Evolutionary conservation across 2,888 invertebrate species (phyloP), one percentile per base, ranked within the genome.

Genomic region (Allacma fusca): DNA sequence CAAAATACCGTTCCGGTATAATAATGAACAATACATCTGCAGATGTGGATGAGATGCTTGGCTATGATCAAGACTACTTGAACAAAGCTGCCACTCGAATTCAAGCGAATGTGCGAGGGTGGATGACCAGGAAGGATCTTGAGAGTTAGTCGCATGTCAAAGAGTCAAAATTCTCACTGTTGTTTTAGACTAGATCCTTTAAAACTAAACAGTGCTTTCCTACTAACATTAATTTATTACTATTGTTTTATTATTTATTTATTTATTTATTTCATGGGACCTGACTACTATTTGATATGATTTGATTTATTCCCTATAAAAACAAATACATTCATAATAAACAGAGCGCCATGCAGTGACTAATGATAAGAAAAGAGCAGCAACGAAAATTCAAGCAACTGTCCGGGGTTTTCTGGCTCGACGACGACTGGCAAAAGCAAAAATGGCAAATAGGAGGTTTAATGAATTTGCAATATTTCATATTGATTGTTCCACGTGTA

Each of bases 1-100:
- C 81, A 19, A 82, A 83, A 73, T 83, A 82, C 68, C 74, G 83
- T 16, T 82, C 82, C 13, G 83, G 82, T 34, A 68, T 83, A 73
- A 80, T 83, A 1, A 73, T 83, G 44, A 81, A 81, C 24, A 79
- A 79, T 23, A 34, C n/a, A n/a, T n/a, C 59, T 26, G 43, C 29
- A 34, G 13, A 4, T 29, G 13, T 43, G 4, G 75, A 72, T 43
- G 72, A 59, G 24, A 19, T 72, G 2, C 59, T 82, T 62, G 82
- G 81, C 24, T 76, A 80, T 50, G 83, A 81, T 57, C 80, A 80
- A 4, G 79, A 77, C 9, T 81, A 80, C 24, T 59, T 81, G 5
- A 79, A 81, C 50, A 80, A 78, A 29, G 83, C 83, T 9, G 82
- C 83, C 1, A 82, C 80, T 13, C 79, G 76, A 71, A 83, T 83